A percentile compares a stretch with the other conserved stretches of the same genome.
phyloP scores from a whole-genome alignment of 2,797 vertebrate species.

The Fratercula arctica region DNA sequence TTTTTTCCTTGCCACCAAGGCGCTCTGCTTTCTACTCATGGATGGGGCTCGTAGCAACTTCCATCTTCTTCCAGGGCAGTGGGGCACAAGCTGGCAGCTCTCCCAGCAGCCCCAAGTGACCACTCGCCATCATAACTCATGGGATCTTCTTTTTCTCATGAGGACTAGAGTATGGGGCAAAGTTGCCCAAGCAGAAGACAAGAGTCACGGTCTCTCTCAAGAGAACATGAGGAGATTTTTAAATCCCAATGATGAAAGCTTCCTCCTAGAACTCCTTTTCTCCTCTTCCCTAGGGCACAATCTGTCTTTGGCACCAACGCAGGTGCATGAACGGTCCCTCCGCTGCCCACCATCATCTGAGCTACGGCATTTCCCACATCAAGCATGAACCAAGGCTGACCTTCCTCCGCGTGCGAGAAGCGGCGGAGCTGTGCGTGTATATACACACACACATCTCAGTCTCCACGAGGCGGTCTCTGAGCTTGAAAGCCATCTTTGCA shows the following conservation, averaged over 20 bases:
- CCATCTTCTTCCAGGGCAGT: background rate
- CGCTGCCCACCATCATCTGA: fast-evolving
- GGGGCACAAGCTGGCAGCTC: background rate
- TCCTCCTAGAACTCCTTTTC: background rate
- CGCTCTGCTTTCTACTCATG: background rate
- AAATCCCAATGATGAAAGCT: background rate
- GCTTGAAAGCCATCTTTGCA: background rate
- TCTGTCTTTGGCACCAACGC: fast-evolving
- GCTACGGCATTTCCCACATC: background rate
- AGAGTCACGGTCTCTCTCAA: background rate
- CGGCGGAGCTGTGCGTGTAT: fast-evolving
- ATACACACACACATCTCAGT: background rate
- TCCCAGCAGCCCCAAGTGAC: background rate
- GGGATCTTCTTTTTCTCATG: background rate
- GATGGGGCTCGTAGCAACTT: background rate
- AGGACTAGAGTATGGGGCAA: background rate
- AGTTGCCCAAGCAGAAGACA: background rate
- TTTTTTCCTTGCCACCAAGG: background rate
- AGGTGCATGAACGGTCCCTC: fast-evolving
- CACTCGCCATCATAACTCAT: fast-evolving
- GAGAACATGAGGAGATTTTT: background rate
- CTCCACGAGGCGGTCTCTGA: background rate
- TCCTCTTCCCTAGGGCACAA: background rate
- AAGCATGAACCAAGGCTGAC: background rate
- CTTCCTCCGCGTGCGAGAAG: background rate